These are phyloP conservation scores for Syndactyla subalaris DNA, from an alignment of 2,797 vertebrate genomes.

Conservation along the genomic window DNA sequence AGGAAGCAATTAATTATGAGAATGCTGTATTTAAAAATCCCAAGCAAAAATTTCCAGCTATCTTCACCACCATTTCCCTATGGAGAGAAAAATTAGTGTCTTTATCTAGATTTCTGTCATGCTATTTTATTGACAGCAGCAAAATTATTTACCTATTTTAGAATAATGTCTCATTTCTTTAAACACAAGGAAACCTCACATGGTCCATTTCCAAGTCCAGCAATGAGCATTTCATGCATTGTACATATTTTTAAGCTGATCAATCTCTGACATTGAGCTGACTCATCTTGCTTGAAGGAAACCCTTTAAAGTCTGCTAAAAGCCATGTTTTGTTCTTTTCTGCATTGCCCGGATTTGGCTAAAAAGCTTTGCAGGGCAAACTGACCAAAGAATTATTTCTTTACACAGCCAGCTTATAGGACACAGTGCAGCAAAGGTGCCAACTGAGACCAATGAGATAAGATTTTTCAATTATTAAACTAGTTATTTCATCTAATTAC, in stretches of 20 bases:
- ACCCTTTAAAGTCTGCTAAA: background rate
- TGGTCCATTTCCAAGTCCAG: background rate
- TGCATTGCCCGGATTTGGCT: background rate
- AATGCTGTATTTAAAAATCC: background rate
- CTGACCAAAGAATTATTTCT: background rate
- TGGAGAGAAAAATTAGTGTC: background rate
- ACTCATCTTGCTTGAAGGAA: background rate
- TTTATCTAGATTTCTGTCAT: background rate
- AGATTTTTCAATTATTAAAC: background rate
- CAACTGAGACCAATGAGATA: background rate
- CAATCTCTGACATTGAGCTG: background rate
- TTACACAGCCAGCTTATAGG: background rate
- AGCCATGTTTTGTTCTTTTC: background rate
- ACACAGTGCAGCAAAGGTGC: background rate
- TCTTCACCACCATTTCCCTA: background rate
- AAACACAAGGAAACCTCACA: background rate
- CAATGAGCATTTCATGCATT: background rate
- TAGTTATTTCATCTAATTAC: background rate
- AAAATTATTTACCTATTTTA: background rate
- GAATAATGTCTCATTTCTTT: background rate
- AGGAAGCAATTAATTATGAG: background rate
- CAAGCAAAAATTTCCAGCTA: background rate
- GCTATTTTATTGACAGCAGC: background rate
- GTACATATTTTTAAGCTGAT: background rate
- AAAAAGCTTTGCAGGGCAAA: background rate